Evolutionary conservation across 2,113 vertebrate genomes (phyloP), one percentile per base, ranked within the genome.

Genomic region (Poeciliopsis prolifica): DNA sequence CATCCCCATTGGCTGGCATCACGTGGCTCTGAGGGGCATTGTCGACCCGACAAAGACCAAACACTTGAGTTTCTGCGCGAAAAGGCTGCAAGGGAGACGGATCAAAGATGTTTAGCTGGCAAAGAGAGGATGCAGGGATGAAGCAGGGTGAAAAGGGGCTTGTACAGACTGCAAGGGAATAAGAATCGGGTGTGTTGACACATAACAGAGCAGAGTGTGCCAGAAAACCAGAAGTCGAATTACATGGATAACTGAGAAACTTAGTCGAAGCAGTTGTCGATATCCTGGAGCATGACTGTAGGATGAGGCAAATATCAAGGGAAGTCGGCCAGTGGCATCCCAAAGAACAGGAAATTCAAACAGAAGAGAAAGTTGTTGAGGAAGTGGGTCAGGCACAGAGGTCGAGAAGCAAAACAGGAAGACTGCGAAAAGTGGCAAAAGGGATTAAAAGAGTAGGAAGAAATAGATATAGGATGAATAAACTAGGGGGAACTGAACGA

Each of bases 31-130:
- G 78, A 80, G 85, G 15, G 13, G 75, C 86, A 89, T 88, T 89
- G 89, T 91, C 87, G 70, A 28, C 84, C 79, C 89, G 88, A 94
- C 89, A 87, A 91, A 94, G 92, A 94, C 89, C 81, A 89, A 92
- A 88, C 87, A 88, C 92, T 93, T 82, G 78, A 93, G 86, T 68
- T 68, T 74, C 17, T 67, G 82, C 44, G 24, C 82, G 77, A 79
- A 85, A 86, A 86, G 86, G 83, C 87, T 83, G 78, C 68, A 83
- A 73, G 77, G 70, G 83, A 85, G 82, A 72, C 29, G 72, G 93
- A 91, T 94, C 93, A 94, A 94, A 94, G 91, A 88, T 91, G 88
- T 78, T 70, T 68, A 71, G 64, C 68, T 88, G 84, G 86, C 83
- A 77, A 77, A 74, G 80, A 65, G n/a, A 29, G 31, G 65, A 44